A percentile compares a stretch with the other conserved stretches of the same genome.
These are phyloP conservation scores for Ceratosolen solmsi DNA, from an alignment of 1,140 invertebrate species.

Conservation along the genomic window DNA sequence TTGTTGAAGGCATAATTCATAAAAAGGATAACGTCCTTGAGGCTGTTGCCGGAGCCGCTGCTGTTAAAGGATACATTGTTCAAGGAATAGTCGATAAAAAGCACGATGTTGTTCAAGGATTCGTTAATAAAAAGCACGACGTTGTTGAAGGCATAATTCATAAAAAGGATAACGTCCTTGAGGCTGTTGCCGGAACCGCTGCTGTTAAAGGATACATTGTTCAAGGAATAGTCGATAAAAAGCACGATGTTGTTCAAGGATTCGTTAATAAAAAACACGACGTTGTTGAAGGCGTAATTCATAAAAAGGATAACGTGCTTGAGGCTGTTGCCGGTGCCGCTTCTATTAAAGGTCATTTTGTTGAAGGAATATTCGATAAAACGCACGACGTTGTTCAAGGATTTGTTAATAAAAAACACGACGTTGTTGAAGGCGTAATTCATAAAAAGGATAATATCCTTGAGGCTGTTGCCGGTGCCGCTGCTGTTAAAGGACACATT, in stretches of 20 bases:
- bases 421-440: too few species aligned
- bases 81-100: too few species aligned
- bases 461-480: too few species aligned
- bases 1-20: background rate
- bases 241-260: background rate
- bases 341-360: too few species aligned
- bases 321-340: background rate
- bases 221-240: background rate
- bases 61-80: background rate
- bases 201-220: background rate
- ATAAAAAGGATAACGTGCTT: background rate
- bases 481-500: too few species aligned
- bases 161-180: background rate
- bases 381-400: too few species aligned
- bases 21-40: too few species aligned
- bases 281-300: background rate
- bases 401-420: too few species aligned
- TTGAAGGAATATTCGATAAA: too few species aligned
- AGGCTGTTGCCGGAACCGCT: background rate
- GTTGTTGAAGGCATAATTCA: too few species aligned
- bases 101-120: background rate
- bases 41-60: background rate
- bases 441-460: too few species aligned
- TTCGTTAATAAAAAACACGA: background rate
- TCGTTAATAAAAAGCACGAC: too few species aligned